Conservation (phyloP, 2,888 invertebrate genomes). For the Pegoplata infirma region DNA sequence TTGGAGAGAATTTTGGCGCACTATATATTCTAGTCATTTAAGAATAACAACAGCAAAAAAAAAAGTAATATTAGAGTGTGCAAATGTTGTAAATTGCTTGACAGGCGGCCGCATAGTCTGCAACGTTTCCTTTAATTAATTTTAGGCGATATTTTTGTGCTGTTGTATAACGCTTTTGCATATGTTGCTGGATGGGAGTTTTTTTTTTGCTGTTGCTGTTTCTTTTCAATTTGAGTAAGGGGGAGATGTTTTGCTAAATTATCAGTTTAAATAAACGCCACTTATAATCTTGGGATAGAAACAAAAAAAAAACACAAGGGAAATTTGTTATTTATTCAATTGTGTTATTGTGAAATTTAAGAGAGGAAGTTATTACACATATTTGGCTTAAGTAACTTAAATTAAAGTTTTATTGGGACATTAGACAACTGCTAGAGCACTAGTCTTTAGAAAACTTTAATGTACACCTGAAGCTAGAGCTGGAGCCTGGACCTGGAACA, state of each 20-base stretch:
- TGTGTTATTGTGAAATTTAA: conserved; percentile 7
- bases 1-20: conserved; percentile 1
- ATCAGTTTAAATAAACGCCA: conserved; percentile 54
- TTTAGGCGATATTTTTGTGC: conserved; percentile 60
- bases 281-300: conserved; percentile 36
- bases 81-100: conserved; percentile 51
- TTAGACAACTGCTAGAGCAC: too few relatives aligned
- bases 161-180: background rate
- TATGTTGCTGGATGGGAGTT: background rate
- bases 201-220: conserved; percentile 18
- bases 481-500: too few relatives aligned
- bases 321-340: conserved; percentile 23
- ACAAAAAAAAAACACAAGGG: background rate
- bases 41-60: background rate
- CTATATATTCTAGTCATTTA: background rate
- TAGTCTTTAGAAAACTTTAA: too few relatives aligned
- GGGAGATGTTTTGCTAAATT: conserved; percentile 34
- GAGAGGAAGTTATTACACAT: too few relatives aligned
- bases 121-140: conserved; percentile 73
- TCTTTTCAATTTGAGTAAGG: background rate
- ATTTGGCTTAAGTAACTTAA: too few relatives aligned
- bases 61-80: background rate
- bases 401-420: too few relatives aligned
- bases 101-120: conserved; percentile 65
- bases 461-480: too few relatives aligned